phyloP scores from a whole-genome alignment of 2,888 invertebrate species.

The Dusona sp. region DNA sequence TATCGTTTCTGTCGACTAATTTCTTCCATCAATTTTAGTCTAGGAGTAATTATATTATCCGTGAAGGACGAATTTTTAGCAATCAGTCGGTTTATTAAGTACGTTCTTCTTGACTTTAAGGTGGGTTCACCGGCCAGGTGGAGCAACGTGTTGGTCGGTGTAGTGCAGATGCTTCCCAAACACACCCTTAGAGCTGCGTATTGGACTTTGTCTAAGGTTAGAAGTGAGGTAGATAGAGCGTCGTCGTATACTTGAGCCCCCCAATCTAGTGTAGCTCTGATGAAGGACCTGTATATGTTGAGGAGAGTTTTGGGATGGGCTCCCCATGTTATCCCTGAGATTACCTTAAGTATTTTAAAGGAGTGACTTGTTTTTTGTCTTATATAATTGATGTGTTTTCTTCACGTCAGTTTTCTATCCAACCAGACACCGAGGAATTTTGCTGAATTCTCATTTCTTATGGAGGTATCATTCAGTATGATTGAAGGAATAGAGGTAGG shows the following conservation, averaged over 20 bases:
- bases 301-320: not conserved
- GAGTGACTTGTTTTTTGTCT: constrained; percentile 1
- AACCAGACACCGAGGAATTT: not conserved
- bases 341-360: constrained; percentile 18
- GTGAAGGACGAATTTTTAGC: not conserved
- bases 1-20: not conserved
- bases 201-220: not conserved
- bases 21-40: not conserved
- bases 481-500: not conserved
- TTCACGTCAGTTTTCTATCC: constrained; percentile 1
- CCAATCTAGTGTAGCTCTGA: constrained; percentile 31
- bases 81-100: not conserved
- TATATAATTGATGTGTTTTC: not conserved
- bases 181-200: not conserved
- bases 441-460: not conserved
- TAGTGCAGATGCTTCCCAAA: constrained; percentile 11
- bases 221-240: not conserved
- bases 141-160: constrained; percentile 3
- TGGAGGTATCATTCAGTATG: not conserved
- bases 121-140: constrained; percentile 1
- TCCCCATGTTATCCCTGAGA: constrained; percentile 27
- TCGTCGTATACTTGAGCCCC: constrained; percentile 39
- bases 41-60: not conserved
- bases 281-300: not conserved
- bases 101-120: not conserved